Evolutionary conservation across 1,140 invertebrate genomes (phyloP).

Genomic region (Sinonovacula constricta): DNA sequence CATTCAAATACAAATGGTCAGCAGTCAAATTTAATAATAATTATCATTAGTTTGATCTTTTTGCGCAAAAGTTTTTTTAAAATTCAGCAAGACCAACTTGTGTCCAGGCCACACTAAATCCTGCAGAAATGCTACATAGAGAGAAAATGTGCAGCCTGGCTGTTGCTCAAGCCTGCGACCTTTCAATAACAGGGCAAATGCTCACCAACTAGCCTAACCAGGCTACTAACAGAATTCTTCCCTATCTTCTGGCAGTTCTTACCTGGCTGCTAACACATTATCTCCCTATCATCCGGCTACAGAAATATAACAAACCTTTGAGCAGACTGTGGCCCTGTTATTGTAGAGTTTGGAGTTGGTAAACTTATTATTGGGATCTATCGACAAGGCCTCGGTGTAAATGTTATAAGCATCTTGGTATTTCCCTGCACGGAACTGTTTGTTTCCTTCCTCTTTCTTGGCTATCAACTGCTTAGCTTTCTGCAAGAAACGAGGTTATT

Average conservation of each 20-base stretch:
- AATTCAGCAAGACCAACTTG: too few species aligned
- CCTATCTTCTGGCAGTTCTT: too few species aligned
- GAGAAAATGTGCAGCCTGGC: not conserved
- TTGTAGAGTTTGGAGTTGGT: slow-evolving; percentile 95
- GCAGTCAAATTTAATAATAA: too few species aligned
- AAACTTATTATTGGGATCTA: slow-evolving; percentile 90
- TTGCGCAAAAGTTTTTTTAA: too few species aligned
- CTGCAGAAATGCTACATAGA: too few species aligned
- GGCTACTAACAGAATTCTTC: not conserved
- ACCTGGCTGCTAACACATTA: too few species aligned
- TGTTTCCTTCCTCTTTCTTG: slow-evolving; percentile 95
- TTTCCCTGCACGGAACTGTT: slow-evolving; percentile 88
- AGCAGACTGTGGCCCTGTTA: slow-evolving; percentile 91
- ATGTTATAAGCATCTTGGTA: slow-evolving; percentile 89
- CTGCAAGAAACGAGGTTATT: slow-evolving; percentile 80
- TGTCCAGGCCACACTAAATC: too few species aligned
- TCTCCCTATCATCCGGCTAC: too few species aligned
- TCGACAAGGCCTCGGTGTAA: slow-evolving; percentile 90
- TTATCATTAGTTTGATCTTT: too few species aligned
- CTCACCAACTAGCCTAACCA: not conserved
- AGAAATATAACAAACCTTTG: slow-evolving; percentile 85
- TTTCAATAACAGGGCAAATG: not conserved
- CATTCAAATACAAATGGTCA: too few species aligned
- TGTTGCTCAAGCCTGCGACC: not conserved
- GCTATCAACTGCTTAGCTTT: slow-evolving; percentile 91